Base-by-base conservation (phyloP, 2,888 invertebrate genomes). In the Drosophila recens region DNA sequence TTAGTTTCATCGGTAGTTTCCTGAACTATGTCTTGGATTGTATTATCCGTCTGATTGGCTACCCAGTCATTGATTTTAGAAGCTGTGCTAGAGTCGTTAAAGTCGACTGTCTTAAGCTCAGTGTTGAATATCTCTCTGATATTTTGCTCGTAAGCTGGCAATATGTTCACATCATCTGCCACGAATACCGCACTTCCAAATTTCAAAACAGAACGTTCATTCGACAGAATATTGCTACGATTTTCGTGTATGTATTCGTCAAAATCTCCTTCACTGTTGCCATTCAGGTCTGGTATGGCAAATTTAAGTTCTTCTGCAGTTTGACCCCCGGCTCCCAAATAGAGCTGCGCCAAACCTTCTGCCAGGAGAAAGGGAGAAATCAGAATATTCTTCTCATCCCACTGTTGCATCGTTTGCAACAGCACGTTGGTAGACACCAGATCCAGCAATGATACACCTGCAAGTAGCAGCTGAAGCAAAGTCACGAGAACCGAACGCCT, bases 311-410 rank as follows among this genome's bases (percentile, higher is more conserved):
- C 38, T 13, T 38, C n/a, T n/a, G 38, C 38, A 8, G 38, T 38
- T 38, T 38, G n/a, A n/a, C 38, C 38, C 38, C n/a, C 38, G 38
- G 38, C 38, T 8, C 38, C 38, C n/a, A 38, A 38, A 38, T n/a
- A 38, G 6, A 38, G 38, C 1, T 38, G 38, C 2, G 38, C 8
- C n/a, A 30, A 30, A 8, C 30, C 30, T 30, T 30, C 30, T 8
- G 30, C 30, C 30, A 30, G 8, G 30, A 30, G 30, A 8, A 8
- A 30, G 30, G 30, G 30, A 30, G 30, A 30, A 8, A 30, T 8
- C 30, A 30, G 30, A 30, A n/a, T n/a, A 38, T 38, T 38, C 5
- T 0, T 6, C n/a, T n/a, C 6, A 38, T 38, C n/a, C n/a, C 38
- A 8, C 8, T 38, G n/a, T 2, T 0, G 13, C 5, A 5, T 36